A percentile compares a stretch with the other conserved stretches of the same genome.
These are phyloP conservation scores for Latheticus oryzae DNA, from an alignment of 2,888 invertebrate species.

Conservation along the genomic window DNA sequence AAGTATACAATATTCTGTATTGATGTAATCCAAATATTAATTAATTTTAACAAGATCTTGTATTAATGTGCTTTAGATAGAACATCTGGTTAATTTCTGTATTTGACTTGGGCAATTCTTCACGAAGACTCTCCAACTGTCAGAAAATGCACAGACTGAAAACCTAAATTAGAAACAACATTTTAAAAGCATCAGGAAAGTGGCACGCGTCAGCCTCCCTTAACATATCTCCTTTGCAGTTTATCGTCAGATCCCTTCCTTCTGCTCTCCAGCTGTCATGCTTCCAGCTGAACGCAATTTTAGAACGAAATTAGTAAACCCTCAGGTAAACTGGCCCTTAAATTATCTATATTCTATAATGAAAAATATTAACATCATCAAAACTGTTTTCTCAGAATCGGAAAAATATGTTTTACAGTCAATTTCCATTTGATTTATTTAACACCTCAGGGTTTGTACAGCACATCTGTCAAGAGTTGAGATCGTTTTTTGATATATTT, in stretches of 20 bases:
- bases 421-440: slow-evolving; percentile 5
- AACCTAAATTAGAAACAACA: slow-evolving; percentile 36
- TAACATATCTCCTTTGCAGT: slow-evolving; percentile 21
- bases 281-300: slow-evolving; percentile 13
- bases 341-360: slow-evolving; percentile 29
- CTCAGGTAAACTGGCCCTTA: slow-evolving; percentile 27
- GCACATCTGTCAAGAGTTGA: slow-evolving; percentile 2
- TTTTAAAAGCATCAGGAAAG: slow-evolving; percentile 41
- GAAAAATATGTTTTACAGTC: slow-evolving; percentile 13
- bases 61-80: too few relatives aligned
- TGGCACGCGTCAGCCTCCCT: slow-evolving; percentile 39
- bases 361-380: slow-evolving; percentile 25
- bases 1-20: too few relatives aligned
- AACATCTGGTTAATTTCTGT: too few relatives aligned
- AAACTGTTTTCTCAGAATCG: slow-evolving; percentile 13
- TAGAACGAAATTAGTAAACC: slow-evolving; percentile 27
- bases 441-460: neutral
- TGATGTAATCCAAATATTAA: too few relatives aligned
- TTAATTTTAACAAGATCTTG: too few relatives aligned
- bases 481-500: slow-evolving; percentile 5
- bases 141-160: slow-evolving; percentile 12
- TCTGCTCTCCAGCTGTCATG: slow-evolving; percentile 37
- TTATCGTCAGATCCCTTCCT: slow-evolving; percentile 28
- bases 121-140: too few relatives aligned
- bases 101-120: too few relatives aligned